These are phyloP conservation scores for Centruroides sculpturatus DNA, from an alignment of 1,140 invertebrate genomes.

Conservation along the genomic window DNA sequence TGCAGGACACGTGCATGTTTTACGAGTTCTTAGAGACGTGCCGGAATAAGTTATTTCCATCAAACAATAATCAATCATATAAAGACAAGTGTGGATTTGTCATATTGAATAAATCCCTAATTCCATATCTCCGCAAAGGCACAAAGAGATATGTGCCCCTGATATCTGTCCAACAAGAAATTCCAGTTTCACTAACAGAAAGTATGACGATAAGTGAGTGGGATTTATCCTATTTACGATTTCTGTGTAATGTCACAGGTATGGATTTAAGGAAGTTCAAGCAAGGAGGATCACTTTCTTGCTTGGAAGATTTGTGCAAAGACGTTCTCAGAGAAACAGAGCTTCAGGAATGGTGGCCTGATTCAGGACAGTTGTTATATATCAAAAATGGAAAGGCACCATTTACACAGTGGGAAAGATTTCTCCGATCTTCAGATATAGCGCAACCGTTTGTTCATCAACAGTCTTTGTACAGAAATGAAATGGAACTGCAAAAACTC, in stretches of 20 bases:
- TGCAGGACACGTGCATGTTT: slow-evolving; percentile 76
- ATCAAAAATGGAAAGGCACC: no score
- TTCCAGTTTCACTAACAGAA: slow-evolving; percentile 70
- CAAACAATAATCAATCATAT: slow-evolving; percentile 29
- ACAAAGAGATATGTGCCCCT: slow-evolving; percentile 74
- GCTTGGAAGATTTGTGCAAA: slow-evolving; percentile 72
- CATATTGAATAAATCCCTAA: slow-evolving; percentile 81
- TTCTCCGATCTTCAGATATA: no score
- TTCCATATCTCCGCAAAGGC: slow-evolving; percentile 76
- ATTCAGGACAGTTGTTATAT: background rate
- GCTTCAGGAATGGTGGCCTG: slow-evolving; percentile 80
- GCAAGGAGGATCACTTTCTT: slow-evolving; percentile 73
- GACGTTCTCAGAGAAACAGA: slow-evolving; percentile 75
- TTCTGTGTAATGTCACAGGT: slow-evolving; percentile 90
- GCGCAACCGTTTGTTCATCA: no score
- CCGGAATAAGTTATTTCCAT: slow-evolving; percentile 51
- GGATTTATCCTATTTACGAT: slow-evolving; percentile 82
- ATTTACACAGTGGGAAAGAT: no score
- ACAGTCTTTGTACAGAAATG: no score
- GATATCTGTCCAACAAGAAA: slow-evolving; percentile 89
- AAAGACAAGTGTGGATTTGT: slow-evolving; percentile 79
- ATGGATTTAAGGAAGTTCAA: slow-evolving; percentile 73
- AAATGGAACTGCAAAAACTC: slow-evolving; percentile 1
- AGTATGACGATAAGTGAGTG: slow-evolving; percentile 66
- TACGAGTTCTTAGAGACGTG: slow-evolving; percentile 78